A percentile compares a stretch with the other conserved stretches of the same genome.
Conservation (phyloP, 1,140 invertebrate species). For the Euwallacea similis region DNA sequence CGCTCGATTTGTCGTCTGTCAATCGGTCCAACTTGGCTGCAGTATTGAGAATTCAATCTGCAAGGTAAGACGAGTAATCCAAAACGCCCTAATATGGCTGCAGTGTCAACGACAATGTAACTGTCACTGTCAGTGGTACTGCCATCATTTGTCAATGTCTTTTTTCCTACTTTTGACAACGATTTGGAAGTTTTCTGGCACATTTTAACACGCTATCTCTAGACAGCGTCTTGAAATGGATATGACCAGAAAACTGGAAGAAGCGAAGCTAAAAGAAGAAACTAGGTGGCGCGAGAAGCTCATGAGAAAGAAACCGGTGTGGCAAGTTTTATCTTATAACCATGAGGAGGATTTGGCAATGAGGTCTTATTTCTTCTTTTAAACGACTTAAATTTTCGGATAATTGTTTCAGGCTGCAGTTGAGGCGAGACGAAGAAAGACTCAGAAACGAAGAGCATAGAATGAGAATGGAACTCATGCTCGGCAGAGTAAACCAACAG, state of each 20-base stretch:
- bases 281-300: constrained; percentile 61
- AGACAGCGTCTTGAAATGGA: constrained; percentile 67
- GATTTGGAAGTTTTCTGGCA: background rate
- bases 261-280: constrained; percentile 61
- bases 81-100: too few relatives aligned
- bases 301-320: constrained; percentile 66
- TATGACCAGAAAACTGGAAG: constrained; percentile 61
- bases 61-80: constrained; percentile 52
- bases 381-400: background rate
- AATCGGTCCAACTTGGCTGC: constrained; percentile 71
- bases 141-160: background rate
- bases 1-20: constrained; percentile 55
- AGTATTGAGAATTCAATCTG: constrained; percentile 67
- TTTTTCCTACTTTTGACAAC: background rate
- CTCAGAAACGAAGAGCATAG: constrained; percentile 67
- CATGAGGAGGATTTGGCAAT: constrained; percentile 69
- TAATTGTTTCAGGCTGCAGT: constrained; percentile 55
- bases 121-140: too few relatives aligned
- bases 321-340: constrained; percentile 68
- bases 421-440: constrained; percentile 66
- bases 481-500: constrained; percentile 67
- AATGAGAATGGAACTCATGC: constrained; percentile 71
- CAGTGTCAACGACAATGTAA: background rate
- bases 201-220: constrained; percentile 20
- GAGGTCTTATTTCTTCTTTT: constrained; percentile 30